Percentiles rank a stretch among this genome's conserved stretches.
phyloP scores from a whole-genome alignment of 2,888 invertebrate genomes.

The Pterobdella sp. region DNA sequence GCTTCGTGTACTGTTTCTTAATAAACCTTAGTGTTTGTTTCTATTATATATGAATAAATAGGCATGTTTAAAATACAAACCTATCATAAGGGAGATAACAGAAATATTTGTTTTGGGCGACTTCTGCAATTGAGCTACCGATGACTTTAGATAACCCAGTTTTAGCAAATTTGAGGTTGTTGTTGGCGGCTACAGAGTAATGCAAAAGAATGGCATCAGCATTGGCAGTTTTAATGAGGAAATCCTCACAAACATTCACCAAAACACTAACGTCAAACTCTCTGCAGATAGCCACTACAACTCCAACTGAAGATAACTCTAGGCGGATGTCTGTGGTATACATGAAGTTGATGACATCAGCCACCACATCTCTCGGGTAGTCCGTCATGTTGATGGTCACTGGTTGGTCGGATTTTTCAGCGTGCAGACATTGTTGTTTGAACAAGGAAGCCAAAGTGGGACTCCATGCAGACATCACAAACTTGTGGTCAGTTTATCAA shows the following conservation, averaged over 20 bases:
- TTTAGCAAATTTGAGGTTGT: constrained; percentile 25
- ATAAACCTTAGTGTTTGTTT: no score
- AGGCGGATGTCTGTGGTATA: constrained; percentile 31
- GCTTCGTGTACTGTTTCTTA: no score
- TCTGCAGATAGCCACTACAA: constrained; percentile 27
- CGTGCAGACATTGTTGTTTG: constrained; percentile 18
- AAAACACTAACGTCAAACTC: constrained; percentile 29
- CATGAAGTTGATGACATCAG: constrained; percentile 31
- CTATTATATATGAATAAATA: no score
- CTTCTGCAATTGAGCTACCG: constrained; percentile 19
- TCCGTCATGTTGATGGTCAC: constrained; percentile 31
- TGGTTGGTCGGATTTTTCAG: constrained; percentile 6
- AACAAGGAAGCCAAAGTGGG: constrained; percentile 27
- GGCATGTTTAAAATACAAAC: not conserved
- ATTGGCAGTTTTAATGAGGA: constrained; percentile 27
- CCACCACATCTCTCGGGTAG: constrained; percentile 23
- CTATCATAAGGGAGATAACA: constrained; percentile 22
- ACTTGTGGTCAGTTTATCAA: constrained; percentile 1
- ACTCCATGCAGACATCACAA: constrained; percentile 29
- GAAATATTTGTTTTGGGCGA: constrained; percentile 22
- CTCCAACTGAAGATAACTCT: constrained; percentile 23
- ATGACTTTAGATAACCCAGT: constrained; percentile 27
- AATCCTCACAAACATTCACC: constrained; percentile 30
- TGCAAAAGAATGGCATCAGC: constrained; percentile 24
- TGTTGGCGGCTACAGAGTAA: constrained; percentile 33